Evolutionary conservation across 2,797 vertebrate species (phyloP).

Genomic region (Eulemur coronatus): DNA sequence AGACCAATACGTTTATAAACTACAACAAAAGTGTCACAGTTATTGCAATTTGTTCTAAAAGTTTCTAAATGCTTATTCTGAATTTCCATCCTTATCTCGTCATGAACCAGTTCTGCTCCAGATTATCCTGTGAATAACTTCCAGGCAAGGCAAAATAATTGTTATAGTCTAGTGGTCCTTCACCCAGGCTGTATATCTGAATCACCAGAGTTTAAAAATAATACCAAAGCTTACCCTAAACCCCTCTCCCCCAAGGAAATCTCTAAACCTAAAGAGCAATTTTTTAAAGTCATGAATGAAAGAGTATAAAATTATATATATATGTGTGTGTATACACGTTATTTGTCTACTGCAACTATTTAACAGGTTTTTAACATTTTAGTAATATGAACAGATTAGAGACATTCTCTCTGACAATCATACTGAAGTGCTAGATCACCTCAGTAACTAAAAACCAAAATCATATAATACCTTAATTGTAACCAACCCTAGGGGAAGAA

Average conservation of each 20-base stretch:
- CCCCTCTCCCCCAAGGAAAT: background rate
- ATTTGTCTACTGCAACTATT: conserved; percentile 13
- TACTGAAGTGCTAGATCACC: background rate
- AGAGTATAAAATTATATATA: background rate
- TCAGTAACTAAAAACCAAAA: conserved; percentile 8
- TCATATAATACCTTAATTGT: background rate
- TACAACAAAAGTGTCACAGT: background rate
- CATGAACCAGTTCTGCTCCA: background rate
- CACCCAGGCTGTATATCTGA: background rate
- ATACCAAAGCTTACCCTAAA: background rate
- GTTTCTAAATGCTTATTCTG: conserved; percentile 30
- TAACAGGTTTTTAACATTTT: conserved; percentile 20
- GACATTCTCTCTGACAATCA: background rate
- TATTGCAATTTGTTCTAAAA: background rate
- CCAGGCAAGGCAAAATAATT: background rate
- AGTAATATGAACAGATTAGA: background rate
- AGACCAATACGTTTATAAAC: background rate
- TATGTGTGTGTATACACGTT: background rate
- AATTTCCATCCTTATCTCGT: background rate
- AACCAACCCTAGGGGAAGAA: background rate
- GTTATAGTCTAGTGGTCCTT: background rate
- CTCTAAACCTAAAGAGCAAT: background rate
- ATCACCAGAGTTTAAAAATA: conserved; percentile 18
- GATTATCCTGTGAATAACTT: background rate
- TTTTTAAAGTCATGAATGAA: background rate